Percentiles rank a stretch among this genome's conserved stretches.
Conservation (phyloP, 1,140 invertebrate species). For the Ceratina australensis region DNA sequence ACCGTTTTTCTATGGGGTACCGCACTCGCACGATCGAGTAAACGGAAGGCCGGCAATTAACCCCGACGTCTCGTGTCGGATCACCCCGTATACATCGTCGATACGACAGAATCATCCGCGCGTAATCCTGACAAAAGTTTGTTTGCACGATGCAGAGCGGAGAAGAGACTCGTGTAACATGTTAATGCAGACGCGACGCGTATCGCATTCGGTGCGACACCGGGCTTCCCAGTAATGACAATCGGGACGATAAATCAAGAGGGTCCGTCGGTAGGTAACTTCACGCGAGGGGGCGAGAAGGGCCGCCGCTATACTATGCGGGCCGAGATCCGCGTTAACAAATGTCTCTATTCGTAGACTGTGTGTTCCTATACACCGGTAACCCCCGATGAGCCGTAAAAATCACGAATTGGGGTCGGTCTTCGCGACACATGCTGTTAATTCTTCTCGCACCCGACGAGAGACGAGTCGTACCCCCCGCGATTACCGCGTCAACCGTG, state of each 20-base stretch:
- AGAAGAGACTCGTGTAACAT: conserved; percentile 34
- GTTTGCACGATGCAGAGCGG: conserved; percentile 41
- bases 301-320: conserved; percentile 52
- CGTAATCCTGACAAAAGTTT: conserved; percentile 62
- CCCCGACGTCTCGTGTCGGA: background rate
- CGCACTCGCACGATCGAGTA: background rate
- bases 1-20: background rate
- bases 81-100: conserved; percentile 29
- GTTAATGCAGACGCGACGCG: conserved; percentile 55
- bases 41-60: conserved; percentile 20
- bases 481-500: conserved; percentile 57
- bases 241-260: conserved; percentile 73
- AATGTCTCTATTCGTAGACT: conserved; percentile 70
- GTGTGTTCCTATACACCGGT: conserved; percentile 49
- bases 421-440: conserved; percentile 56
- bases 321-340: conserved; percentile 67
- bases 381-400: conserved; percentile 62
- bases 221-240: conserved; percentile 72
- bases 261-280: conserved; percentile 56
- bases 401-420: conserved; percentile 60
- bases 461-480: conserved; percentile 27
- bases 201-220: conserved; percentile 64
- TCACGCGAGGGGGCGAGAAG: conserved; percentile 39
- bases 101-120: conserved; percentile 38
- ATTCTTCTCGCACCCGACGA: conserved; percentile 34